Evolutionary conservation across 1,140 invertebrate genomes (phyloP), one percentile per base, ranked within the genome.

Genomic region (Harpegnathos saltator): DNA sequence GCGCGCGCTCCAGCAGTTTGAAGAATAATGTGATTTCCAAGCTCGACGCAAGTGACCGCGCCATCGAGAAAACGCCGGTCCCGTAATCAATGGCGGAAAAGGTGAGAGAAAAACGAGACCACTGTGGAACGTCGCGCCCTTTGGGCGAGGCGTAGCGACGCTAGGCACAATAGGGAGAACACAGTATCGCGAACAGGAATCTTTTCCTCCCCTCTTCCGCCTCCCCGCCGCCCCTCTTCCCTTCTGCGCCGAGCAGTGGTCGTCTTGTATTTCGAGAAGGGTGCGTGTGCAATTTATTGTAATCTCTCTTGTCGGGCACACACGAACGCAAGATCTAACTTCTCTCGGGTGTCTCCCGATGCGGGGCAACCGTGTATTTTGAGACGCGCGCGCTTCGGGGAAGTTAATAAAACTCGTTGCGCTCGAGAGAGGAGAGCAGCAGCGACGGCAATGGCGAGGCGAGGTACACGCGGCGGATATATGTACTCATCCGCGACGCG

Each of bases 221-320:
- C 33, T 62, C 24, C 58, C 52, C 22, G 29, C 26, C 48, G 14
- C n/a, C 24, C 54, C n/a, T n/a, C n/a, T n/a, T 59, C 44, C 50
- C 12, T 33, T n/a, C 72, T 38, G 59, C 69, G 82, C 69, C 85
- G 78, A 44, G 38, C 1, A 5, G 52, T 56, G 72, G 78, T 69
- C 50, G 84, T 89, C 78, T 89, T 88, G 89, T 84, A 90, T 90
- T 90, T 89, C 89, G 56, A 90, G 88, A 89, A 89, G 89, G 88
- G 89, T 89, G 66, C 82, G 69, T 74, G 56, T 71, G 88, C 82
- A 82, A 90, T 89, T 90, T 89, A 88, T 89, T 88, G 83, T 85
- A 84, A 89, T 86, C 82, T 86, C 82, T 85, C 73, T n/a, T 61
- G 38, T 65, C 56, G 17, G 24, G 54, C 50, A 77, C 73, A 74